Evolutionary conservation across 2,888 invertebrate species (phyloP).

Genomic region (Carabus problematicus): DNA sequence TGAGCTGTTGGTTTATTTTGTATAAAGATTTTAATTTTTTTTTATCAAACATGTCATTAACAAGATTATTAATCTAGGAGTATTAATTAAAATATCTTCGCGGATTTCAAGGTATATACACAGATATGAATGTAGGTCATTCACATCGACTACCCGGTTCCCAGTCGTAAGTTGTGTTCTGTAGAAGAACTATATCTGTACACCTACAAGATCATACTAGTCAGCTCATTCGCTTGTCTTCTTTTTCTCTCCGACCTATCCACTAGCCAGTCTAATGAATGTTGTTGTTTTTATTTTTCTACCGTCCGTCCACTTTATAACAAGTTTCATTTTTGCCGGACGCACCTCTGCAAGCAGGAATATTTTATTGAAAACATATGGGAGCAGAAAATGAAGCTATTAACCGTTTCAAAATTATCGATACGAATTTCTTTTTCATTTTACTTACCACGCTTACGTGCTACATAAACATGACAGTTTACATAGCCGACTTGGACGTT

Average conservation of each 20-base stretch:
- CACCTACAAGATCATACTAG: slow-evolving; percentile 31
- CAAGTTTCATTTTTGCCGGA: slow-evolving; percentile 19
- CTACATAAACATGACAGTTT: slow-evolving; percentile 42
- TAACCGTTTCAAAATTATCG: slow-evolving; percentile 42
- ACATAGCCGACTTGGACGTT: slow-evolving; percentile 39
- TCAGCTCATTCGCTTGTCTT: slow-evolving; percentile 2
- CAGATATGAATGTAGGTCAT: too few relatives aligned
- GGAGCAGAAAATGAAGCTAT: slow-evolving; percentile 42
- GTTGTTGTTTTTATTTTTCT: slow-evolving; percentile 1
- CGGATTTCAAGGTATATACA: too few relatives aligned
- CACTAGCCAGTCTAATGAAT: not conserved
- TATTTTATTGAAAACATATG: slow-evolving; percentile 39
- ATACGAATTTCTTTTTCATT: slow-evolving; percentile 37
- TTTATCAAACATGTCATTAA: too few relatives aligned
- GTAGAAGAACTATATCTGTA: slow-evolving; percentile 11
- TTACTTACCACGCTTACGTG: slow-evolving; percentile 18
- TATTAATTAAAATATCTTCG: too few relatives aligned
- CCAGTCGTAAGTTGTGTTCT: too few relatives aligned
- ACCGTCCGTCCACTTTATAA: slow-evolving; percentile 18
- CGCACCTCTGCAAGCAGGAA: slow-evolving; percentile 8
- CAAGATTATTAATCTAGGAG: too few relatives aligned
- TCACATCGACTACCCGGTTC: too few relatives aligned
- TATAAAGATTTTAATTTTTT: too few relatives aligned
- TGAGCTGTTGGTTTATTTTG: too few relatives aligned
- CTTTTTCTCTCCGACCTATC: slow-evolving; percentile 5